Evolutionary conservation across 2,888 invertebrate genomes (phyloP).

Genomic region (Callosobruchus maculatus): DNA sequence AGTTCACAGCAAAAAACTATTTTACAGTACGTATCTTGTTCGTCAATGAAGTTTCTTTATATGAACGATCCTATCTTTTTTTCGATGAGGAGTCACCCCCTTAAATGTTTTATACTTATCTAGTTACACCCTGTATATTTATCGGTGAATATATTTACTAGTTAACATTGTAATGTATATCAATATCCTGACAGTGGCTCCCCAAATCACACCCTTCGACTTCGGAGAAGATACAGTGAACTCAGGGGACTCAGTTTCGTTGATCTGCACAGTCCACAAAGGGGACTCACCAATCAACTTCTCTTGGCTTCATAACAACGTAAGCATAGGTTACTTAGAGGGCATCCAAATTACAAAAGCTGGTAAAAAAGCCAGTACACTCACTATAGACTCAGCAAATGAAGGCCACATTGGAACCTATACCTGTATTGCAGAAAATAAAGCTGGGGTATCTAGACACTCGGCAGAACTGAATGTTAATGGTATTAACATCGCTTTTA

Average conservation of each 20-base stretch:
- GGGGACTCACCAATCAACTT: constrained; percentile 67
- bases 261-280: constrained; percentile 66
- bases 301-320: constrained; percentile 51
- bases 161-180: too few species aligned
- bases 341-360: constrained; percentile 52
- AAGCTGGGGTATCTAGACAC: constrained; percentile 53
- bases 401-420: constrained; percentile 72
- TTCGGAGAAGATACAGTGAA: constrained; percentile 57
- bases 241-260: constrained; percentile 67
- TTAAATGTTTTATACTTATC: too few species aligned
- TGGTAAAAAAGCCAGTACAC: constrained; percentile 56
- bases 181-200: constrained; percentile 5
- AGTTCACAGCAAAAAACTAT: too few species aligned
- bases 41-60: too few species aligned
- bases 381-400: constrained; percentile 66
- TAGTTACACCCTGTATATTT: too few species aligned
- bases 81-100: too few species aligned
- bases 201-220: constrained; percentile 41
- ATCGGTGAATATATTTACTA: too few species aligned
- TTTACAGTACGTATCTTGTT: too few species aligned
- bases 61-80: too few species aligned
- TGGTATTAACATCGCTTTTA: constrained; percentile 44
- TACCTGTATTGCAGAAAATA: constrained; percentile 66
- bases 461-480: constrained; percentile 55
- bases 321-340: constrained; percentile 19